phyloP scores from a whole-genome alignment of 2,797 vertebrate species.

The Stomatorhinus walkeri region DNA sequence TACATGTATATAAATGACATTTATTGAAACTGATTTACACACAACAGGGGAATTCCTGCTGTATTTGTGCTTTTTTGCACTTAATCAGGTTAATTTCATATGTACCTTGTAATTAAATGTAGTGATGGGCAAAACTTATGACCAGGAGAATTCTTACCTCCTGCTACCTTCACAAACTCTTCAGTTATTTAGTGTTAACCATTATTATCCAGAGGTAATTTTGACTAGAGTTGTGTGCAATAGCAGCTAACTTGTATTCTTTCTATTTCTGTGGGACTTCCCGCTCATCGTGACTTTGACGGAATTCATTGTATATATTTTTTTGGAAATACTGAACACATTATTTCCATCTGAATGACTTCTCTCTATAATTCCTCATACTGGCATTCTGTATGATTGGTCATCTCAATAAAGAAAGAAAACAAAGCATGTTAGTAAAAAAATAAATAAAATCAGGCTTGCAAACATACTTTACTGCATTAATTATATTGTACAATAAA shows the following conservation, averaged over 20 bases:
- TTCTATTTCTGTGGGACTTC: background rate
- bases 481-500: constrained; percentile 14
- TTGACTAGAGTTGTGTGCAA: background rate
- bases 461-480: background rate
- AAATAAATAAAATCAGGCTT: background rate
- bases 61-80: background rate
- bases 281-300: background rate
- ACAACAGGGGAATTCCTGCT: background rate
- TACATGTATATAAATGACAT: background rate
- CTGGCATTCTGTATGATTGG: background rate
- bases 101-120: background rate
- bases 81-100: background rate
- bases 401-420: background rate
- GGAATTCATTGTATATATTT: background rate
- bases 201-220: constrained; percentile 3
- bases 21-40: background rate
- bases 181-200: constrained; percentile 6
- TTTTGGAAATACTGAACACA: background rate
- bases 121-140: background rate
- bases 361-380: background rate
- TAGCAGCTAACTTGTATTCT: background rate
- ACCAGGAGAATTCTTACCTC: background rate
- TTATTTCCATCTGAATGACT: background rate
- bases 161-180: background rate
- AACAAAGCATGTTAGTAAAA: background rate